A percentile compares a stretch with the other conserved stretches of the same genome.
These are phyloP conservation scores for Xiphophorus maculatus DNA, from an alignment of 2,113 vertebrate species.

Conservation along the genomic window DNA sequence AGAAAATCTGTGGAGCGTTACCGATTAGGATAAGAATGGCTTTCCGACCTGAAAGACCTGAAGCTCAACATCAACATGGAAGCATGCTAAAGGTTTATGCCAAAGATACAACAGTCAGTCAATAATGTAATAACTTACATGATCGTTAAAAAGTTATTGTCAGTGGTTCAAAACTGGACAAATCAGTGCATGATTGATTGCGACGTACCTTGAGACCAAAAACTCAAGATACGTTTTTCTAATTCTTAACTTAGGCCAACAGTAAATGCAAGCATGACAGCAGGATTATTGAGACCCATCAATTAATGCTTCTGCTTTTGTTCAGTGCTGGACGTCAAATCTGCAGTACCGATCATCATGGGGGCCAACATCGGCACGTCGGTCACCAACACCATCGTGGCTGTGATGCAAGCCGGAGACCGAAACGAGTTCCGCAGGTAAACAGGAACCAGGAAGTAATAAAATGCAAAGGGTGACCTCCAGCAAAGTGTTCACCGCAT, in stretches of 20 bases:
- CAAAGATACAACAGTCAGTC: too few species aligned
- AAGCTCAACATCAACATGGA: too few species aligned
- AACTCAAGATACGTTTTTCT: background rate
- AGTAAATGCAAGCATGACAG: background rate
- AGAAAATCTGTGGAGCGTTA: too few species aligned
- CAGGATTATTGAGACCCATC: background rate
- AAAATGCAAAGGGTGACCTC: background rate
- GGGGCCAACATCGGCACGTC: constrained; percentile 98
- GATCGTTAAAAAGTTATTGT: too few species aligned
- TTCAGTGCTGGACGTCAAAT: constrained; percentile 86
- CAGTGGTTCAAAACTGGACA: too few species aligned
- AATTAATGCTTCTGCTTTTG: background rate
- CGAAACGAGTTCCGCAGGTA: constrained; percentile 96
- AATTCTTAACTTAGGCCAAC: background rate
- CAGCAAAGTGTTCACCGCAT: background rate
- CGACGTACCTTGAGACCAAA: background rate
- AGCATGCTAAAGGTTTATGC: too few species aligned
- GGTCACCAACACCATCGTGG: constrained; percentile 95
- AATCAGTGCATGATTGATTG: too few species aligned
- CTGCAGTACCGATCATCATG: constrained; percentile 95
- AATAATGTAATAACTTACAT: too few species aligned
- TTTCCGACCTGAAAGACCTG: too few species aligned
- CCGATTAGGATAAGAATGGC: too few species aligned
- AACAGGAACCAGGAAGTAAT: background rate
- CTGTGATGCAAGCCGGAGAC: constrained; percentile 94